Conservation (phyloP, 1,140 invertebrate species). For the Polyergus mexicanus region DNA sequence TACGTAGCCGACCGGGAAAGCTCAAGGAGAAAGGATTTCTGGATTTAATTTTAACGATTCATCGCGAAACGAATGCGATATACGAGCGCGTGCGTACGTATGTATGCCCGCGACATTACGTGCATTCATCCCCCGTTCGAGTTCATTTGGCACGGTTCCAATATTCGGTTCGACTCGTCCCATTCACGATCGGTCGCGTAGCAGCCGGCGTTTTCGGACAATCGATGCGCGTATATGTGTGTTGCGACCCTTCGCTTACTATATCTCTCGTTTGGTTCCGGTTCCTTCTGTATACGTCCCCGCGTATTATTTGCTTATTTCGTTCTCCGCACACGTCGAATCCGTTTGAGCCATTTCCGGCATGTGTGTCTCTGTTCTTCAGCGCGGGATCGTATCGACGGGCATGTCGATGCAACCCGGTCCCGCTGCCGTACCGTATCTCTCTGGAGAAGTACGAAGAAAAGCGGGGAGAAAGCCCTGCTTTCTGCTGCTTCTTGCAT, state of each 20-base stretch:
- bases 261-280: conserved; percentile 26
- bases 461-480: conserved; percentile 24
- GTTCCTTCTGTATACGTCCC: conserved; percentile 51
- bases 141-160: conserved; percentile 75
- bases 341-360: conserved; percentile 57
- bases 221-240: conserved; percentile 50
- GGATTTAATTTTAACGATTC: conserved; percentile 72
- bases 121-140: conserved; percentile 46
- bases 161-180: conserved; percentile 58
- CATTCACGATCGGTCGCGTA: conserved; percentile 66
- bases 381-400: conserved; percentile 24
- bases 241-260: conserved; percentile 27
- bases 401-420: conserved; percentile 27
- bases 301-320: conserved; percentile 76
- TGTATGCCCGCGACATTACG: conserved; percentile 39
- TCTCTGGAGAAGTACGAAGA: conserved; percentile 21
- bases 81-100: conserved; percentile 48
- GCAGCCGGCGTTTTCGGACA: conserved; percentile 75
- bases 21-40: conserved; percentile 23
- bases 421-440: conserved; percentile 30
- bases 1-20: not conserved
- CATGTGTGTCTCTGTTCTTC: conserved; percentile 56
- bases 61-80: conserved; percentile 53
- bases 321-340: conserved; percentile 76
- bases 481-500: conserved; percentile 49